Evolutionary conservation across 2,797 vertebrate species (phyloP).

Genomic region (Lithobates pipiens): DNA sequence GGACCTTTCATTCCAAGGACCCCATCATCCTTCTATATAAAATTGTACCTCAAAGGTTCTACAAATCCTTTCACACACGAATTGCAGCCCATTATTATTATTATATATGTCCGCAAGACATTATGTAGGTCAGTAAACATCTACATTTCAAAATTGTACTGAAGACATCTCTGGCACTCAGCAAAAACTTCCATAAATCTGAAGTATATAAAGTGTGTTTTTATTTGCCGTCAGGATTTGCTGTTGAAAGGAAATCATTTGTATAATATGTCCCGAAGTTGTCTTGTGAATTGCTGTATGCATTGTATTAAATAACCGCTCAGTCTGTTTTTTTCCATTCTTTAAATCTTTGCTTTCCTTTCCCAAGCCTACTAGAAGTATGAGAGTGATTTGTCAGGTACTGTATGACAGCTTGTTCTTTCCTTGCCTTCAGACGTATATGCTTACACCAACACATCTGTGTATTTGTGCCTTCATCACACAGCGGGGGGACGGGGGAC

Average conservation of each 20-base stretch:
- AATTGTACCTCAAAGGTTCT: too few relatives aligned
- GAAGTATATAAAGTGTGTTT: too few relatives aligned
- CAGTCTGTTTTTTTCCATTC: slow-evolving; percentile 69
- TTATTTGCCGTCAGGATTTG: not conserved
- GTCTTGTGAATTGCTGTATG: not conserved
- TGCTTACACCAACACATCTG: not conserved
- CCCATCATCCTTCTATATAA: too few relatives aligned
- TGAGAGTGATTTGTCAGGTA: slow-evolving; percentile 99
- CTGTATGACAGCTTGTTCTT: slow-evolving; percentile 73
- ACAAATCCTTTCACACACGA: too few relatives aligned
- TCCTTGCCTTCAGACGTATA: not conserved
- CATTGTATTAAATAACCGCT: slow-evolving; percentile 60
- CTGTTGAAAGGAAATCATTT: not conserved
- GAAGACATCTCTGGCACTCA: not conserved
- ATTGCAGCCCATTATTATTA: too few relatives aligned
- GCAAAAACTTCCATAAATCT: not conserved
- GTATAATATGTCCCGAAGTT: not conserved
- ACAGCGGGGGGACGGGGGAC: not conserved
- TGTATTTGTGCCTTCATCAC: not conserved
- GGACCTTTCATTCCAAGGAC: too few relatives aligned
- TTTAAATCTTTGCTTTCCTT: slow-evolving; percentile 87
- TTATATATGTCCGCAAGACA: too few relatives aligned
- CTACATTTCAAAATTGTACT: not conserved
- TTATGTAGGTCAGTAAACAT: too few relatives aligned
- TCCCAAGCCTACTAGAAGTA: slow-evolving; percentile 99